phyloP scores from a whole-genome alignment of 2,888 invertebrate genomes.

The Callyntrura guangdongensis region DNA sequence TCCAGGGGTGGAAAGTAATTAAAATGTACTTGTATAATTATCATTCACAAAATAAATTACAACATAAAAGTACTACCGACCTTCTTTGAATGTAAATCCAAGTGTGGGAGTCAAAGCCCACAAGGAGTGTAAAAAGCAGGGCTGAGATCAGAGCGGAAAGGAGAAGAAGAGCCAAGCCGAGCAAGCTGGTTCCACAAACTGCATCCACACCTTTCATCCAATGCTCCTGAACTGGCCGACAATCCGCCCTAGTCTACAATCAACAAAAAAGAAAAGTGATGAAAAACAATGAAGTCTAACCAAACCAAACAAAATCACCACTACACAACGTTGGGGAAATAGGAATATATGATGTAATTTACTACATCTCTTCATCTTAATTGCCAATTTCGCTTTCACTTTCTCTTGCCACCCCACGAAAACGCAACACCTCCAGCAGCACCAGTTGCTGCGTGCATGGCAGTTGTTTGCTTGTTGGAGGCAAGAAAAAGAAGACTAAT shows the following conservation, averaged over 20 bases:
- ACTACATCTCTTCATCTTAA: conserved; percentile 50
- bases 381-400: conserved; percentile 28
- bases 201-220: conserved; percentile 83
- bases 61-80: conserved; percentile 86
- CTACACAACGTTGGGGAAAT: conserved; percentile 9
- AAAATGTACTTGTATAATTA: not conserved
- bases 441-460: conserved; percentile 60
- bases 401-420: not conserved
- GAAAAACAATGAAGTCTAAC: conserved; percentile 25
- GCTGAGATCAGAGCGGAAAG: conserved; percentile 95
- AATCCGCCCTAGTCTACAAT: conserved; percentile 82
- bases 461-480: not conserved
- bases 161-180: conserved; percentile 94
- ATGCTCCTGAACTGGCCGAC: conserved; percentile 81
- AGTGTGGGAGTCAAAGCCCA: conserved; percentile 97
- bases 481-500: conserved; percentile 46
- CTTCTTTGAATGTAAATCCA: conserved; percentile 98
- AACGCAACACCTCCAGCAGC: conserved; percentile 17
- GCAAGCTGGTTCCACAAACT: conserved; percentile 83
- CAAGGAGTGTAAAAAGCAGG: conserved; percentile 95
- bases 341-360: conserved; percentile 51
- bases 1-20: not conserved
- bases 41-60: too few relatives aligned
- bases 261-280: conserved; percentile 51
- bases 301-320: conserved; percentile 7